Conservation (phyloP, 2,113 vertebrate genomes). For the Phyllopteryx taeniolatus region DNA sequence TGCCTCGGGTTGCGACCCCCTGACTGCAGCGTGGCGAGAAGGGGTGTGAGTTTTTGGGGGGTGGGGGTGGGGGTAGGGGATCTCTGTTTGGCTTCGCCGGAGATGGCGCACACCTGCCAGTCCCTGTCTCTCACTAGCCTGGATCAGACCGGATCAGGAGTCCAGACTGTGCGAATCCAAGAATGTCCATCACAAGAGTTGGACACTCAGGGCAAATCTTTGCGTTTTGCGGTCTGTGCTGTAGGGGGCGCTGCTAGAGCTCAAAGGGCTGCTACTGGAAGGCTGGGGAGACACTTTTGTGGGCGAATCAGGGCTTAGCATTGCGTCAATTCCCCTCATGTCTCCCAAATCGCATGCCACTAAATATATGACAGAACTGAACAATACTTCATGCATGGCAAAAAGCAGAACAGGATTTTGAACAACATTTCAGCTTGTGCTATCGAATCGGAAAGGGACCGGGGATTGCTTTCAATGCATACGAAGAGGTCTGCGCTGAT, state of each 20-base stretch:
- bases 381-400: too few relatives aligned
- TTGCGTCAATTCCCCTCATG: too few relatives aligned
- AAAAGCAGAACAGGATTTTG: too few relatives aligned
- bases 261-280: too few relatives aligned
- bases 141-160: not conserved
- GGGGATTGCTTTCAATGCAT: too few relatives aligned
- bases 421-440: too few relatives aligned
- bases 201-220: not conserved
- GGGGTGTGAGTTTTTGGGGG: constrained; percentile 16
- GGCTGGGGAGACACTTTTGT: too few relatives aligned
- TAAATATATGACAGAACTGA: too few relatives aligned
- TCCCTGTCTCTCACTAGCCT: constrained; percentile 53
- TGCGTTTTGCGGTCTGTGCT: not conserved
- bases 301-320: too few relatives aligned
- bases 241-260: not conserved
- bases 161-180: not conserved
- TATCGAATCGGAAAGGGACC: too few relatives aligned
- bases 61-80: constrained; percentile 2
- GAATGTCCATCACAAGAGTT: not conserved
- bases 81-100: constrained; percentile 35
- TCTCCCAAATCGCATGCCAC: too few relatives aligned
- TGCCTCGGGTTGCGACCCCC: constrained; percentile 25
- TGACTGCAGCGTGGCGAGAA: constrained; percentile 4
- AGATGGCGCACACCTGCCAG: constrained; percentile 63
- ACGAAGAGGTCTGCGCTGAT: too few relatives aligned